Base-by-base conservation (phyloP, 2,797 vertebrate genomes). In the Amazona ochrocephala region DNA sequence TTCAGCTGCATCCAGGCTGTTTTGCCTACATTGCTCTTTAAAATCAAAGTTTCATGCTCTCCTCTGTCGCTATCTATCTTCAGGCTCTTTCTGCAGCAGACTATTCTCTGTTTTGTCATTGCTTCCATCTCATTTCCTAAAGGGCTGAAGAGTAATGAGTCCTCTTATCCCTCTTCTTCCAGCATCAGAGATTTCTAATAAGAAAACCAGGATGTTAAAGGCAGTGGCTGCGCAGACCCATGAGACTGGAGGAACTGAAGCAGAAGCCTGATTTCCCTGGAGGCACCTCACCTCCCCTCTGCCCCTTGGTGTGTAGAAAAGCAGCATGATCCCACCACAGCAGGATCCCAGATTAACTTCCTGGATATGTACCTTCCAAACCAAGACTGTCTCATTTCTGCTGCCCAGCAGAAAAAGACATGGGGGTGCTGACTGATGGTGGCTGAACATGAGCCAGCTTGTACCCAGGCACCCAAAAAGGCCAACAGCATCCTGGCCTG, bases 1-100 rank as follows among this genome's bases (percentile, higher is more conserved):
- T 89, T 87, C 93, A 92, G 68, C 90, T 77, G 75, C 51, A 94
- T 77, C 71, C 84, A 89, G 56, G 10, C 48, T 88, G 70, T 21
- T 94, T 94, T 95, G 77, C 90, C 86, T 67, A 95, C 10, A 0
- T 19, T 54, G 48, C 47, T 94, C 74, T 56, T 92, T 54, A 84
- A 93, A 88, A 86, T 12, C 5, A 2, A 86, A 56, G 32, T 37
- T 90, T 61, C 50, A 61, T 11, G 18, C 41, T 92, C 41, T 82
- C 30, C 51, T 88, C 54, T 90, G 88, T 61, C 2, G 2, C 26
- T 39, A 73, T 67, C 51, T 79, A 39, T 64, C 86, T 72, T 60
- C 65, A 77, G 24, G 62, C 70, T 90, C 73, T 88, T 90, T 70
- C 84, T 62, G 66, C 80, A 91, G 89, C 47, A 29, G 3, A 24